Evolutionary conservation across 1,140 invertebrate genomes (phyloP), one percentile per base, ranked within the genome.

Genomic region (Reticulitermes speratus): DNA sequence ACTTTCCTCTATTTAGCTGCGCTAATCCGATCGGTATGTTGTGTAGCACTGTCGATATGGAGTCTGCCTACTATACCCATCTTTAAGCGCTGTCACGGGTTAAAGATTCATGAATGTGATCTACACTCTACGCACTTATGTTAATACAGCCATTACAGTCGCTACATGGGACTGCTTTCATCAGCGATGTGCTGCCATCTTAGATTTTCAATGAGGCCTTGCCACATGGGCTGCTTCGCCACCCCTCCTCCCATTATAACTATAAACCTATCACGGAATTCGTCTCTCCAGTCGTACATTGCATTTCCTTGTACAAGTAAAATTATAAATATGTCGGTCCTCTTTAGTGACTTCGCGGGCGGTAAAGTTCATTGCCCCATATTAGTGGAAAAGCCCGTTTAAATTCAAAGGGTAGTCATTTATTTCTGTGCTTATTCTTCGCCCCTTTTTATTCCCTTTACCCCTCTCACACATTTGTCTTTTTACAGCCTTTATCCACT

Each of bases 101-200:
- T 75, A 11, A 55, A 75, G 65, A 75, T 75, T 75, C 65, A 30
- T 75, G 65, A 75, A 75, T 75, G 65, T 75, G n/a, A 75, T 75
- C 25, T 75, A 30, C 25, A 75, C 8, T 75, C 65, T 2, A 25
- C 3, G 25, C n/a, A 75, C n/a, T 75, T 75, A 75, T 75, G 65
- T 75, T 75, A 75, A 75, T 75, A 30, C n/a, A 7, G 65, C 65
- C 65, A 75, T 75, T 75, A 75, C 9, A 75, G 65, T 0, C 25
- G 25, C 65, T n/a, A 75, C 65, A 75, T 14, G n/a, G n/a, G n/a
- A 75, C 25, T 75, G 65, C 65, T 75, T 75, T 75, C 65, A 75
- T 75, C 65, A 75, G 25, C 65, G 65, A 75, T 30, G n/a, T 75
- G n/a, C 65, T 75, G 6, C 65, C 65, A 75, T 75, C 65, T 75